Base-by-base conservation (phyloP, 1,140 invertebrate species). In the Cyrtorhinus lividipennis region DNA sequence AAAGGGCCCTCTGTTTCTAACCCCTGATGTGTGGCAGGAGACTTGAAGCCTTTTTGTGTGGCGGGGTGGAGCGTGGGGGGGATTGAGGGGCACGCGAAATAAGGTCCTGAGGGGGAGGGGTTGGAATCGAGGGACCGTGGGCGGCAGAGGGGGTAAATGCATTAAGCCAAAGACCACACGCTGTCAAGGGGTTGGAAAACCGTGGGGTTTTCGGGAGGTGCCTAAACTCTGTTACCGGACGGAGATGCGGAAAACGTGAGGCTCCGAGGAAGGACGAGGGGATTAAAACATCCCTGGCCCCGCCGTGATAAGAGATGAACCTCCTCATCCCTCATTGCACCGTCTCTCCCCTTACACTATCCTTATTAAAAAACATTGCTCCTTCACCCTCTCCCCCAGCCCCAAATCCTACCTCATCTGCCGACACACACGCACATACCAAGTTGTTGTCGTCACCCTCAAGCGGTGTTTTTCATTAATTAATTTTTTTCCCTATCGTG, bases 221-320 rank as follows among this genome's bases (percentile, higher is more conserved):
- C 57, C 22, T 25, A 13, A 25, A 59, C 25, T 27, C 57, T 23
- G 23, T 59, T 59, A 24, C 24, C 10, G 45, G 44, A 26, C 13
- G n/a, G 13, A n/a, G 60, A 23, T 38, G 26, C 20, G 38, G 53
- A 24, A 56, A 24, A 26, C 3, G 22, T 1, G 22, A 18, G 18
- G 44, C 13, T 20, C 10, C 10, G 22, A 48, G 48, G 1, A 44
- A 18, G 2, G 44, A 45, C 18, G 12, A 18, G 48, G 20, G 56
- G 62, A 63, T 63, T 63, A 63, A 63, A 63, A 63, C 62, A 57
- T 63, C 53, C 62, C 48, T 58, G 53, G 62, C 24, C 30, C 3
- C 18, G 62, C 13, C 26, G 18, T 56, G 62, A 63, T 63, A 63
- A 63, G 24, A 53, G 48, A 10, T 20, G 8, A 8, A 8, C 5